Evolutionary conservation across 1,140 invertebrate species (phyloP).

Genomic region (Trissolcus basalis): DNA sequence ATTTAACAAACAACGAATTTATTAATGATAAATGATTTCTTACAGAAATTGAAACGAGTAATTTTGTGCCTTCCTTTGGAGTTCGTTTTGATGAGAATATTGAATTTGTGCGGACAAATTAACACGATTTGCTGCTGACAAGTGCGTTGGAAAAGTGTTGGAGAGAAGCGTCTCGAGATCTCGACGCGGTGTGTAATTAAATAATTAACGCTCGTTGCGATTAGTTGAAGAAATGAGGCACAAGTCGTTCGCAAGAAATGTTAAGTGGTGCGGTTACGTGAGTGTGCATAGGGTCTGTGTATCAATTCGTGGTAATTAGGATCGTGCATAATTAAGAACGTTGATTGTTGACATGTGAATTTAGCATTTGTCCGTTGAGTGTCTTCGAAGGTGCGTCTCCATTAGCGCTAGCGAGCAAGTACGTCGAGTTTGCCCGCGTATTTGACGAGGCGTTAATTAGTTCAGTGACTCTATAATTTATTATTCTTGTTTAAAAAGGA

Average conservation of each 20-base stretch:
- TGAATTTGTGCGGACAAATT: conserved; percentile 41
- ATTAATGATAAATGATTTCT: too few relatives aligned
- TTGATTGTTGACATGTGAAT: conserved; percentile 65
- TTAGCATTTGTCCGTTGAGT: conserved; percentile 65
- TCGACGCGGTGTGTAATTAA: conserved; percentile 62
- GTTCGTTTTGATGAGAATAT: too few relatives aligned
- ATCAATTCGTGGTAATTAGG: conserved; percentile 65
- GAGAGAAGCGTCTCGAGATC: conserved; percentile 4
- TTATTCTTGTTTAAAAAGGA: conserved; percentile 20
- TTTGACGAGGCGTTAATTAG: conserved; percentile 59
- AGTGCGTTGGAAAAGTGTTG: conserved; percentile 23
- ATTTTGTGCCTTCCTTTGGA: too few relatives aligned
- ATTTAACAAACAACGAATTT: too few relatives aligned
- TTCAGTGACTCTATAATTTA: conserved; percentile 44
- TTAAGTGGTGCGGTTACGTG: conserved; percentile 51
- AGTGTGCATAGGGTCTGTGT: conserved; percentile 42
- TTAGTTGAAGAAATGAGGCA: conserved; percentile 66
- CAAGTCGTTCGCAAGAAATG: conserved; percentile 34
- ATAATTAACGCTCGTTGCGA: conserved; percentile 62
- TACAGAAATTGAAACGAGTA: too few relatives aligned
- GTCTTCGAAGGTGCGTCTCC: conserved; percentile 68
- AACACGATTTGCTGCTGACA: conserved; percentile 53
- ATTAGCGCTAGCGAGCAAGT: conserved; percentile 59
- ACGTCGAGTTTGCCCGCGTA: conserved; percentile 43
- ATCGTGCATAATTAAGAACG: conserved; percentile 68